Conservation (phyloP, 1,140 invertebrate genomes). For the Hypsibius dujardini region DNA sequence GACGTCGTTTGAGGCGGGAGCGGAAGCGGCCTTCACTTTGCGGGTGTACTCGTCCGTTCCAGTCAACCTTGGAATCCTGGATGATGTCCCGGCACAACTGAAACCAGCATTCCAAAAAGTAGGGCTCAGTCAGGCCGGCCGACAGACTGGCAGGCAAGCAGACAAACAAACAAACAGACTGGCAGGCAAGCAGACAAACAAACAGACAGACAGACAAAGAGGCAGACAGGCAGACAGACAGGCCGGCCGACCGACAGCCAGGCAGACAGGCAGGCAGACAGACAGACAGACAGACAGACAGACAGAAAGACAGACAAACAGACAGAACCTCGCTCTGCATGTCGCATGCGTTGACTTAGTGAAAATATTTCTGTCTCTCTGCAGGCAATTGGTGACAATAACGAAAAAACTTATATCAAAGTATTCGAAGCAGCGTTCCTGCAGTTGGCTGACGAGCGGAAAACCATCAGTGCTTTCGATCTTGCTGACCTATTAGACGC, state of each 20-base stretch:
- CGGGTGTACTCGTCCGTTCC: conserved; percentile 61
- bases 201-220: no score
- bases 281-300: no score
- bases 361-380: not conserved
- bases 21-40: conserved; percentile 66
- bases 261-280: no score
- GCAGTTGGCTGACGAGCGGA: conserved; percentile 64
- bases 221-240: no score
- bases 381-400: conserved; percentile 12
- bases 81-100: conserved; percentile 50
- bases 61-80: conserved; percentile 56
- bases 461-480: conserved; percentile 74
- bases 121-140: conserved; percentile 18
- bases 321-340: not conserved
- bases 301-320: no score
- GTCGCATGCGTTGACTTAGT: conserved; percentile 12
- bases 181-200: no score
- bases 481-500: conserved; percentile 73
- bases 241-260: no score
- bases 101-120: conserved; percentile 54
- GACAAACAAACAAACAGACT: conserved; percentile 4
- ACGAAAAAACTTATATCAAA: conserved; percentile 19
- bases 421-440: conserved; percentile 68
- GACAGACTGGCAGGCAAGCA: not conserved
- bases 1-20: conserved; percentile 72